Conservation (phyloP, 2,888 invertebrate species). For the Dasysyrphus albostriatus region DNA sequence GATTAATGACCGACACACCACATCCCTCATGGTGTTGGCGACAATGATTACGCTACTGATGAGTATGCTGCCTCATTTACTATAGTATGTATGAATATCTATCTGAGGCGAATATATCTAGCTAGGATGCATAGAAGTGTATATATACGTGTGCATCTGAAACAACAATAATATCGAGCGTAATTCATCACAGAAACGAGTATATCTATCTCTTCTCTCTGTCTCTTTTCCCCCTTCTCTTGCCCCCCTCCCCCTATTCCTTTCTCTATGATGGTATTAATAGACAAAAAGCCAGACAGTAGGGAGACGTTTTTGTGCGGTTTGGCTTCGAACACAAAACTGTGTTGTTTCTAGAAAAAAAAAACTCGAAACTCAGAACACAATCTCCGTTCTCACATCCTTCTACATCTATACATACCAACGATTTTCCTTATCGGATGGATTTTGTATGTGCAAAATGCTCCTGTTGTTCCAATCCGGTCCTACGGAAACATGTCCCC, state of each 20-base stretch:
- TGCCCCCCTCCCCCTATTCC: too few relatives aligned
- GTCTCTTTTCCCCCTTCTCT: not conserved
- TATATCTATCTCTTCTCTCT: not conserved
- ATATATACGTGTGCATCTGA: not conserved
- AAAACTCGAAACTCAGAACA: not conserved
- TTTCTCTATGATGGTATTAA: slow-evolving; percentile 9
- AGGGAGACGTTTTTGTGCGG: slow-evolving; percentile 57
- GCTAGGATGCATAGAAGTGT: slow-evolving; percentile 17
- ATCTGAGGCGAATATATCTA: not conserved
- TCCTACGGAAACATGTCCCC: slow-evolving; percentile 66
- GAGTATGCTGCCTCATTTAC: slow-evolving; percentile 38
- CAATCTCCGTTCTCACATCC: not conserved
- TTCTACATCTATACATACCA: not conserved
- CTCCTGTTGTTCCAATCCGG: slow-evolving; percentile 43
- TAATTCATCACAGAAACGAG: slow-evolving; percentile 52
- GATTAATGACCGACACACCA: slow-evolving; percentile 66
- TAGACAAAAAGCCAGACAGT: slow-evolving; percentile 72
- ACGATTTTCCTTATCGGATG: slow-evolving; percentile 61
- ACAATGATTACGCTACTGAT: slow-evolving; percentile 63
- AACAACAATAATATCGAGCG: slow-evolving; percentile 54
- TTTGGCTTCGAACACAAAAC: slow-evolving; percentile 40
- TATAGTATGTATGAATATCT: not conserved
- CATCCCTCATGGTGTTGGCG: slow-evolving; percentile 49
- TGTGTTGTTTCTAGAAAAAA: slow-evolving; percentile 26
- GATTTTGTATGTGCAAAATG: slow-evolving; percentile 39